Evolutionary conservation across 1,140 invertebrate genomes (phyloP).

Genomic region (Holcopasites calliopsidis): DNA sequence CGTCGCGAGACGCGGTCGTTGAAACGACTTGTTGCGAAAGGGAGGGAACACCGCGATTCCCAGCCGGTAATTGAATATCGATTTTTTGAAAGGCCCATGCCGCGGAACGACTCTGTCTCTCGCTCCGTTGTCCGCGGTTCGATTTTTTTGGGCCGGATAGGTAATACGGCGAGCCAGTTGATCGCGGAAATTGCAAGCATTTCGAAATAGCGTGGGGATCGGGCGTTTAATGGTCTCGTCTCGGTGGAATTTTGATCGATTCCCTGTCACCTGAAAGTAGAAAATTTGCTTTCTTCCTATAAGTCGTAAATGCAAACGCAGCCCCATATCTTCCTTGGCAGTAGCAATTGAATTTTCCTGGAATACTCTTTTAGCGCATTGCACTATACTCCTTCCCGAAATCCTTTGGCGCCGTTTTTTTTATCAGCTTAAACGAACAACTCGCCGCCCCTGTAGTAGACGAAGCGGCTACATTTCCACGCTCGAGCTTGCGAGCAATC

Average conservation of each 20-base stretch:
- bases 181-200: not conserved
- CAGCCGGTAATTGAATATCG: slow-evolving; percentile 29
- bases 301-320: not conserved
- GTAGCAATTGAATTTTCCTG: no score
- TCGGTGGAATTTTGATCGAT: not conserved
- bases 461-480: no score
- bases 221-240: not conserved
- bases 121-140: not conserved
- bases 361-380: no score
- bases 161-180: not conserved
- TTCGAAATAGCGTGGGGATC: slow-evolving; percentile 10
- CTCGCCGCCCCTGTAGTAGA: no score
- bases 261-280: not conserved
- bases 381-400: not conserved
- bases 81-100: not conserved
- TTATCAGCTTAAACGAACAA: not conserved
- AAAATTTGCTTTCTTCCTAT: not conserved
- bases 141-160: not conserved
- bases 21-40: not conserved
- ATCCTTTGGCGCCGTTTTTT: not conserved
- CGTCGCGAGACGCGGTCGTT: not conserved
- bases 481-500: slow-evolving; percentile 3
- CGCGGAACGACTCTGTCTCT: not conserved
- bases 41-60: not conserved
- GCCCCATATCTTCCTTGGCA: no score